These are phyloP conservation scores for Rhimphoctona megacephalus DNA, from an alignment of 2,888 invertebrate species.

Conservation along the genomic window DNA sequence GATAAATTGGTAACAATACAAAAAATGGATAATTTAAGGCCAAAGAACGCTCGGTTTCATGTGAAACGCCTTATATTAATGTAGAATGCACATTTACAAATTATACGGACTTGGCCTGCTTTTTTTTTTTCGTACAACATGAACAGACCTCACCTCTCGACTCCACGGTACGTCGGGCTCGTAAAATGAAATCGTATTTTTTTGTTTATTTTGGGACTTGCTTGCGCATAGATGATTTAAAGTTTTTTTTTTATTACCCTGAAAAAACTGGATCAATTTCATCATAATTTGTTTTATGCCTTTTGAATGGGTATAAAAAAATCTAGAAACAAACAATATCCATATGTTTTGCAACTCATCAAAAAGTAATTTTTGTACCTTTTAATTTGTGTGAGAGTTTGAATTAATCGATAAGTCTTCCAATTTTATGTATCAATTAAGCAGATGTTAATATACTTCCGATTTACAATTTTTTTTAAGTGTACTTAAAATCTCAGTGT, in stretches of 20 bases:
- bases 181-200: not conserved
- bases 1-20: not conserved
- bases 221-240: not conserved
- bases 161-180: not conserved
- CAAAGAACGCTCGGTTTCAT: not conserved
- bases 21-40: not conserved
- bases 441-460: too few relatives aligned
- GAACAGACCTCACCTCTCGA: conserved; percentile 3
- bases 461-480: too few relatives aligned
- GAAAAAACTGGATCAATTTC: not conserved
- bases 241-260: not conserved
- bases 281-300: not conserved
- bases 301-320: not conserved
- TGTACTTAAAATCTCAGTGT: too few relatives aligned
- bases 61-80: not conserved
- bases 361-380: not conserved
- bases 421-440: too few relatives aligned
- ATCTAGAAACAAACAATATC: not conserved
- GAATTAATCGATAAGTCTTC: not conserved
- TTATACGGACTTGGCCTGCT: conserved; percentile 22
- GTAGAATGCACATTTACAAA: not conserved
- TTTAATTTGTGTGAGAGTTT: not conserved
- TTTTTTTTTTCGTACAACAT: not conserved
- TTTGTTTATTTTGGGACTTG: not conserved
- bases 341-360: not conserved